Evolutionary conservation across 2,888 invertebrate species (phyloP), one percentile per base, ranked within the genome.

Genomic region (Patella pellucida): DNA sequence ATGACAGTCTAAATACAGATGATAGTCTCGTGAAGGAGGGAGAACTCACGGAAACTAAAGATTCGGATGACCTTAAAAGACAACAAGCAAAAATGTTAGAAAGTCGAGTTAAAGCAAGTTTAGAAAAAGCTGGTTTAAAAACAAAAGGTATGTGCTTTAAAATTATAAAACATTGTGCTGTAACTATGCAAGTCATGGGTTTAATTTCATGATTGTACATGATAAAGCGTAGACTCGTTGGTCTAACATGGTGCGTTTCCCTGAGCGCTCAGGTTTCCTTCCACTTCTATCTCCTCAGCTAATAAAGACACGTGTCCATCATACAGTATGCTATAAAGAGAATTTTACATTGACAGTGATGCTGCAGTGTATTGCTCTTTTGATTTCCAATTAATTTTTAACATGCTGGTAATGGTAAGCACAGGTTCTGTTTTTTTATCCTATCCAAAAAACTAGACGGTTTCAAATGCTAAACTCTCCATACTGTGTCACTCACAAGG

Each of bases 41-140:
- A n/a, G 74, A 72, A 50, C 23, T 23, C 14, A 54, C 75, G 68
- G 73, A 70, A 27, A 69, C 41, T 4, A 72, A 79, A 27, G 76
- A 82, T 62, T 76, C 75, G 69, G 78, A 73, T 75, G 68, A 76
- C 68, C 56, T 81, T 23, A 69, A 76, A 15, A 75, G 71, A 52
- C 76, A 78, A 70, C 85, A 88, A 74, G 83, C 84, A 51, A 81
- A 85, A 52, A 82, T 84, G 19, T 78, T 89, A 73, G 89, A 89
- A 76, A 78, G 82, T 41, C 84, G 86, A 68, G 85, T 90, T 5
- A 84, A 88, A 79, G 85, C 86, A 69, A 86, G 85, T 71, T 78
- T 90, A 56, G 84, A 89, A 71, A 85, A 87, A 77, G 87, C 89
- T 31, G 90, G 90, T 2, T 76, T 90, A 69, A 85, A 87, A 74